Conservation (phyloP, 2,888 invertebrate species). For the Trichogramma evanescens region DNA sequence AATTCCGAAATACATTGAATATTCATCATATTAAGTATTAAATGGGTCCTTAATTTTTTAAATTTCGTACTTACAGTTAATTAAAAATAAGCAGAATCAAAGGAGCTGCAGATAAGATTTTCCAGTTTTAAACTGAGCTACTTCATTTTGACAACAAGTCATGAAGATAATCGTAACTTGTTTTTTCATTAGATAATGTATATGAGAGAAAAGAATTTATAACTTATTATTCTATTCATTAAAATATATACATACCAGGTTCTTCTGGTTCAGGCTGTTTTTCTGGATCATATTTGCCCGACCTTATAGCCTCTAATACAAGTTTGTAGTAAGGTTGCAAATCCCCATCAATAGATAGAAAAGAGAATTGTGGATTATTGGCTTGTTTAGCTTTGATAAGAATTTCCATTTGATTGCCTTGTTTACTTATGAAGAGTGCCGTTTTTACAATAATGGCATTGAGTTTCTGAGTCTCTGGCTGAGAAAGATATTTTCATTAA, state of each 20-base stretch:
- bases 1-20: not conserved
- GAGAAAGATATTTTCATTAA: constrained; percentile 25
- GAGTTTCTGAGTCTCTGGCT: constrained; percentile 83
- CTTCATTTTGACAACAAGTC: constrained; percentile 32
- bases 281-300: constrained; percentile 56
- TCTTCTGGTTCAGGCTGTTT: constrained; percentile 46
- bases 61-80: constrained; percentile 36
- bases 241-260: constrained; percentile 40
- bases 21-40: constrained; percentile 9
- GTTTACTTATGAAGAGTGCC: constrained; percentile 76
- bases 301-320: constrained; percentile 62
- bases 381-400: constrained; percentile 95
- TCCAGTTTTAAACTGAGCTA: constrained; percentile 39
- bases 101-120: constrained; percentile 39
- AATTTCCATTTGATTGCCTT: constrained; percentile 98
- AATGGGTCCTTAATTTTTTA: constrained; percentile 23
- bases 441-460: constrained; percentile 95
- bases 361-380: constrained; percentile 87
- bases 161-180: constrained; percentile 27
- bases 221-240: constrained; percentile 20
- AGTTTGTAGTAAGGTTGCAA: constrained; percentile 87
- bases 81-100: constrained; percentile 42
- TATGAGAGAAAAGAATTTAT: constrained; percentile 21
- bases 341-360: constrained; percentile 77
- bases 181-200: constrained; percentile 27